Base-by-base conservation (phyloP, 2,113 vertebrate genomes). In the Megaceryle maxima region DNA sequence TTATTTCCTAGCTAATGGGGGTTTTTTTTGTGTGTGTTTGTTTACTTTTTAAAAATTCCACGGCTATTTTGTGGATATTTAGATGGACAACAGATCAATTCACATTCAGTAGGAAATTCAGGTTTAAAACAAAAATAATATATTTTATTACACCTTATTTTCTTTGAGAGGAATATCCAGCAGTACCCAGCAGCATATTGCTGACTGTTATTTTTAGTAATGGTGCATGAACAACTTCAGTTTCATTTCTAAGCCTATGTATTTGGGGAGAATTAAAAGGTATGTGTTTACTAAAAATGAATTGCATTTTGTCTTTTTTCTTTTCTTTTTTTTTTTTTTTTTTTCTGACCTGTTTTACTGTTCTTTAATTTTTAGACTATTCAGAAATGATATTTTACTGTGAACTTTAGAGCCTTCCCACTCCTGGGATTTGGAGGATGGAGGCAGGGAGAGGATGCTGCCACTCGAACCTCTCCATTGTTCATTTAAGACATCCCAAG, bases 351-450 rank as follows among this genome's bases (percentile, higher is more conserved):
- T 66, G 16, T 83, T 95, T 92, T 48, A 91, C 44, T 59, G 37
- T 28, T 80, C 72, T 64, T 91, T 96, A 72, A 76, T 74, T 92
- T 97, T 96, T 81, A 74, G 21, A 60, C 10, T 81, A 18, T 76
- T 80, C 8, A n/a, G 81, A 72, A 60, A 28, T 72, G 10, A 29
- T 62, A 88, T 76, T 94, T 50, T 63, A 39, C n/a, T 46, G 60
- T 60, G 53, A 79, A 51, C 72, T 48, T 68, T 48, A 78, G n/a
- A 39, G 16, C 13, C 68, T 84, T 92, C 31, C 29, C 66, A 17
- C 56, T 78, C n/a, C n/a, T 88, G 60, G 57, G 67, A 29, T 44
- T 39, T 56, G 24, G 17, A 77, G 39, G 19, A 39, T 2, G 3
- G 16, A 18, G 26, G 2, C 0, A 0, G 35, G 21, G 29, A 51